Evolutionary conservation across 2,888 invertebrate genomes (phyloP).

Genomic region (Stegophylla sp.): DNA sequence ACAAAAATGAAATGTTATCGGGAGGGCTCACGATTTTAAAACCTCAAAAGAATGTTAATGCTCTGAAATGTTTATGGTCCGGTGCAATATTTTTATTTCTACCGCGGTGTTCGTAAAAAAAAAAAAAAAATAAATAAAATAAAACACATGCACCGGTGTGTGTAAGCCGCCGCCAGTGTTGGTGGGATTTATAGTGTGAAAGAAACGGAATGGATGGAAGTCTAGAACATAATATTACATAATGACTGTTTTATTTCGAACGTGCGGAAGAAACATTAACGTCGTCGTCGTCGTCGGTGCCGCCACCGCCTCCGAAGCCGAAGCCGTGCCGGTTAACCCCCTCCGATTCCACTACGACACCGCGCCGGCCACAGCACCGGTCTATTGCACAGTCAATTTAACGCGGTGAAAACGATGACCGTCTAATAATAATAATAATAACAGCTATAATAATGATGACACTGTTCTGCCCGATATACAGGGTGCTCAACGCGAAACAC

Average conservation of each 20-base stretch:
- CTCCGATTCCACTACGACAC: too few species aligned
- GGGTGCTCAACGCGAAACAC: too few species aligned
- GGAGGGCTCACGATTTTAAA: slow-evolving; percentile 50
- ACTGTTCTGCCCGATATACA: background rate
- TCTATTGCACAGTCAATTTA: slow-evolving; percentile 47
- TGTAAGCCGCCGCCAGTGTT: slow-evolving; percentile 25
- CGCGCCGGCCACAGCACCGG: too few species aligned
- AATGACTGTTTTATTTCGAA: slow-evolving; percentile 55
- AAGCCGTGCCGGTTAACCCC: slow-evolving; percentile 13
- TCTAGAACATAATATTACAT: slow-evolving; percentile 28
- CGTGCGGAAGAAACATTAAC: slow-evolving; percentile 38
- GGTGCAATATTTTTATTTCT: slow-evolving; percentile 47
- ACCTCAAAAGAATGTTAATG: slow-evolving; percentile 58
- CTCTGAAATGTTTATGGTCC: slow-evolving; percentile 52
- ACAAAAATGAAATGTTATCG: slow-evolving; percentile 51
- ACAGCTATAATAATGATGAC: slow-evolving; percentile 40
- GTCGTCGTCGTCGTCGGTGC: slow-evolving; percentile 3
- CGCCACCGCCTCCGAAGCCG: slow-evolving; percentile 10
- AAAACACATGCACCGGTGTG: slow-evolving; percentile 28
- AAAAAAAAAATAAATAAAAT: slow-evolving; percentile 22
- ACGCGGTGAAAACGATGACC: slow-evolving; percentile 42
- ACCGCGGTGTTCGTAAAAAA: slow-evolving; percentile 61
- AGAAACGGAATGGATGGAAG: slow-evolving; percentile 17
- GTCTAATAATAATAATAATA: slow-evolving; percentile 18
- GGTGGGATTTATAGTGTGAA: slow-evolving; percentile 27